Evolutionary conservation across 2,797 vertebrate species (phyloP), one percentile per base, ranked within the genome.

Genomic region (Gymnoscopelus braueri): DNA sequence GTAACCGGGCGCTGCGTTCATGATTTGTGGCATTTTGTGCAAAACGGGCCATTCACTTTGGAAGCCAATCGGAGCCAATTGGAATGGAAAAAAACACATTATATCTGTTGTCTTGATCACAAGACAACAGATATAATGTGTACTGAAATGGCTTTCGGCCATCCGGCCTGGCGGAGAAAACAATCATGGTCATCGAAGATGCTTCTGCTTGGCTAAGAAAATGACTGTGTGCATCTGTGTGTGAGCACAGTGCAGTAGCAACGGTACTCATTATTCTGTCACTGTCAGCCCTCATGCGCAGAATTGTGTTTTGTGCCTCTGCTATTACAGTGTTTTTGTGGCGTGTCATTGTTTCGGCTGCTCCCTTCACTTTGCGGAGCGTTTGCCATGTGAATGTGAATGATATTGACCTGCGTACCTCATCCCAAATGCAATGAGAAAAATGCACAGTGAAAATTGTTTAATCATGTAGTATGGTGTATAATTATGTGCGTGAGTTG

Each of bases 251-350:
- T 60, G 65, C 65, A 69, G 67, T 60, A 29, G 76, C 12, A 0
- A 51, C 72, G 74, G 23, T 29, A 72, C 77, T 88, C 83, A 88
- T 88, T 85, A 88, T 29, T 44, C 73, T 83, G 81, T 87, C 85
- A 86, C 53, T 62, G 63, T 71, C 82, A 69, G 62, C 57, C 65
- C 80, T 84, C 84, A n/a, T 73, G 66, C 63, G 73, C 59, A 67
- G 71, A 80, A 74, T 75, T 79, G 71, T 24, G 10, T 74, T 82
- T 77, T 76, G 73, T 68, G 53, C 59, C 66, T 3, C 1, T 69
- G 71, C 71, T 77, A 60, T 84, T 83, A 84, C 74, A 77, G 68
- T 58, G n/a, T 32, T 5, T 35, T 8, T 4, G 61, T 49, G 56
- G 71, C 70, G 65, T 29, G 26, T 29, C 26, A 29, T 1, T 56